Conservation (phyloP, 2,888 invertebrate species). For the Drosophila nr. perissopoda region DNA sequence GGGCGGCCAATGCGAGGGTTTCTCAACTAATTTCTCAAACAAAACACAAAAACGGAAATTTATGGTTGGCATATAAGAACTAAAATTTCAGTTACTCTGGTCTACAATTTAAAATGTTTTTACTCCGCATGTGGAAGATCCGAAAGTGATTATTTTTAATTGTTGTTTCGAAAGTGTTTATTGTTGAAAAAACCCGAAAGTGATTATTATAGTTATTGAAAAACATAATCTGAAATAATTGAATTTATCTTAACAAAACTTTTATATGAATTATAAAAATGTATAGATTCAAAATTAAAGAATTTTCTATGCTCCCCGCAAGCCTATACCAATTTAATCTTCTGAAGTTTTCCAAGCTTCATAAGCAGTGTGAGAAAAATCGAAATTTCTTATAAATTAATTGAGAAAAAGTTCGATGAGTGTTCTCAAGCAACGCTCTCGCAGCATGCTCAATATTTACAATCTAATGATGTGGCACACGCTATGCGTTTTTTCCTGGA, state of each 20-base stretch:
- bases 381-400: not conserved
- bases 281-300: not conserved
- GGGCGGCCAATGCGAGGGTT: conserved; percentile 54
- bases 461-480: conserved; percentile 41
- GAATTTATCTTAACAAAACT: no score
- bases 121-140: no score
- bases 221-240: not conserved
- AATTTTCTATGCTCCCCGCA: not conserved
- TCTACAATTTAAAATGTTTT: not conserved
- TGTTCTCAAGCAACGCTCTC: conserved; percentile 20
- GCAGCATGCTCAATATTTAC: conserved; percentile 21
- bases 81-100: not conserved
- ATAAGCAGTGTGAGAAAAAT: not conserved
- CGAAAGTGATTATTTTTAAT: not conserved
- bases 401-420: not conserved
- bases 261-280: not conserved
- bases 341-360: not conserved
- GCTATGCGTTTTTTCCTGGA: conserved; percentile 38
- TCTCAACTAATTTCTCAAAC: not conserved
- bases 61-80: not conserved
- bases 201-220: not conserved
- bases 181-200: not conserved
- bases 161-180: not conserved
- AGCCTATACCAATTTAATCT: not conserved
- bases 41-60: not conserved